Base-by-base conservation (phyloP, 2,888 invertebrate genomes). In the Plebejus melissa region DNA sequence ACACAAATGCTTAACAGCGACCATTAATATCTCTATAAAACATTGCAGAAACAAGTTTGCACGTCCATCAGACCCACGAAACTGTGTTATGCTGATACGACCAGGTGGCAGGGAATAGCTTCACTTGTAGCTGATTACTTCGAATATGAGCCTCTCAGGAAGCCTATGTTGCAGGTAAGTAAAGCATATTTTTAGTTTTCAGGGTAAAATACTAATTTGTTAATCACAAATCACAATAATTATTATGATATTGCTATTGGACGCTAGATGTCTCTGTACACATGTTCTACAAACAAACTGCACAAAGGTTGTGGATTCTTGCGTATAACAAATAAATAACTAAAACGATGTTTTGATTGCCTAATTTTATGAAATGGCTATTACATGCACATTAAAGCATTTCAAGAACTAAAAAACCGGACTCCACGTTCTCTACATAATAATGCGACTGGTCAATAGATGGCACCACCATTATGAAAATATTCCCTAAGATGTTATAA, bases 41-140 rank as follows among this genome's bases (percentile, higher is more conserved):
- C 74, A 76, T 81, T 89, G 86, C 86, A 98, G 97, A 98, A 98
- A 95, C 97, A 98, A 94, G 97, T 98, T 65, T 97, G 97, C 81
- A 97, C 97, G 6, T 96, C 97, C 2, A 95, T 98, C 79, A 94
- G 97, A 69, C 97, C 97, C 36, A 97, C 97, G 16, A 95, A 95
- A 79, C 94, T 97, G 76, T 95, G 96, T 28, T 96, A 95, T 88
- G 93, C 95, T 9, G 95, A 96, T 81, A 94, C 98, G 69, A 95
- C 94, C 82, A 94, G 94, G 69, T 97, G 97, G 95, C 94, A 96
- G 83, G 96, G 96, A 65, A 94, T 96, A 80, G 94, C 97, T 0
- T 91, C 94, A 72, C 96, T 98, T 85, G 96, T 97, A 2, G 94
- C 96, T 0, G 97, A 98, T 87, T 97, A 96, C 84, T 94, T 98